Base-by-base conservation (phyloP, 2,797 vertebrate species). In the Melanotaenia boesemani region DNA sequence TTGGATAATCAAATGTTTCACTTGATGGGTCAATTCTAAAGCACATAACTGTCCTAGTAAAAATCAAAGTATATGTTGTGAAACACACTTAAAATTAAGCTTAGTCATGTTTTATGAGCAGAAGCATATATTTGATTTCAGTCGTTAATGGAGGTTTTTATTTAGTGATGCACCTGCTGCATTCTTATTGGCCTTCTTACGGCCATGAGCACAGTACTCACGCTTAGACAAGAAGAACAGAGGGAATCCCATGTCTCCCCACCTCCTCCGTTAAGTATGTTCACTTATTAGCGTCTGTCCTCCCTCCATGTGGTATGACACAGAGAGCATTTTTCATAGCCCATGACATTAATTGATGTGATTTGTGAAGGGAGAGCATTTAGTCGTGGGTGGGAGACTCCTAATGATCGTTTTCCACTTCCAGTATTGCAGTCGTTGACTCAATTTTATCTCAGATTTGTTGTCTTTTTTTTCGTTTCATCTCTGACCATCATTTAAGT, bases 361-460 rank as follows among this genome's bases (percentile, higher is more conserved):
- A 95, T 95, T 95, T 95, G 92, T 84, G 74, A 92, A 91, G 90
- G 91, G 92, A 93, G 90, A 92, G 89, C 90, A 93, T 91, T 93
- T 82, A 91, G 90, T 72, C 88, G 93, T 94, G 95, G 93, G 94
- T 94, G 94, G 94, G 92, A 94, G 91, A 88, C 94, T 91, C 90
- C 93, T 95, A 95, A 95, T 95, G 94, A 95, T 94, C 92, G 50
- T 93, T 93, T 93, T 93, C 93, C 94, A 94, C 94, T 95, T 95
- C 95, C 94, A 95, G 90, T 81, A 85, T 88, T 74, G 86, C 90
- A 92, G 89, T 79, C 87, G 77, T 91, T 93, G 92, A 94, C 93
- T 95, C 93, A 89, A 94, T 94, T 94, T 90, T 64, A 86, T 80
- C 60, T 72, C 90, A 85, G 89, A 93, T 93, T 91, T 90, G 83